Evolutionary conservation across 2,797 vertebrate genomes (phyloP), one percentile per base, ranked within the genome.

Genomic region (Urophycis tenuis): DNA sequence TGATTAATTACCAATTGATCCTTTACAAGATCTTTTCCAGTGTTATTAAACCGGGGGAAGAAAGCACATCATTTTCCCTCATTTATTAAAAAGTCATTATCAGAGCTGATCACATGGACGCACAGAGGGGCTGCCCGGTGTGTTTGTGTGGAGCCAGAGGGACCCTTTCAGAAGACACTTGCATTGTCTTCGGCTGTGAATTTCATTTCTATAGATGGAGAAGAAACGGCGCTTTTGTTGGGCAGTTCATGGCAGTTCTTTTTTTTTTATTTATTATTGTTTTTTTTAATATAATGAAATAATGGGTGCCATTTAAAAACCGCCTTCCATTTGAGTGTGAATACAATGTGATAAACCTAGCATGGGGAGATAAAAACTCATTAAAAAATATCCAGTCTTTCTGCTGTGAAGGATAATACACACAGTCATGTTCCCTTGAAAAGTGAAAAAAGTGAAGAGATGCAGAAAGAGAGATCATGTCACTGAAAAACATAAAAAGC

Each of bases 211-310:
- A 79, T 90, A 83, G 77, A 72, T 19, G 74, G 14, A 19, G 79
- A 82, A 87, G 85, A 90, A 90, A 85, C 83, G 80, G 78, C 73
- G 79, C 87, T 81, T 91, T 92, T 92, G 90, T 92, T 87, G 72
- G 83, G 85, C 30, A 73, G 69, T 79, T 53, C 32, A n/a, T 76
- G 22, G 75, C 60, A n/a, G n/a, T n/a, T n/a, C n/a, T n/a, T n/a
- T n/a, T n/a, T n/a, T n/a, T n/a, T n/a, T n/a, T n/a, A n/a, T n/a
- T n/a, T n/a, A n/a, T n/a, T n/a, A n/a, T n/a, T n/a, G n/a, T n/a
- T n/a, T 85, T 91, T 89, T 88, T 84, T 92, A 90, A 91, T 90
- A 89, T 91, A 88, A 89, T 85, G 84, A 84, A 89, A 91, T 89
- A 92, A 89, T 85, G 82, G 87, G 86, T 84, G 85, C 83, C 88